Base-by-base conservation (phyloP, 37 sponge, comb jelly and placozoan species). In the Axinella damicornis region DNA sequence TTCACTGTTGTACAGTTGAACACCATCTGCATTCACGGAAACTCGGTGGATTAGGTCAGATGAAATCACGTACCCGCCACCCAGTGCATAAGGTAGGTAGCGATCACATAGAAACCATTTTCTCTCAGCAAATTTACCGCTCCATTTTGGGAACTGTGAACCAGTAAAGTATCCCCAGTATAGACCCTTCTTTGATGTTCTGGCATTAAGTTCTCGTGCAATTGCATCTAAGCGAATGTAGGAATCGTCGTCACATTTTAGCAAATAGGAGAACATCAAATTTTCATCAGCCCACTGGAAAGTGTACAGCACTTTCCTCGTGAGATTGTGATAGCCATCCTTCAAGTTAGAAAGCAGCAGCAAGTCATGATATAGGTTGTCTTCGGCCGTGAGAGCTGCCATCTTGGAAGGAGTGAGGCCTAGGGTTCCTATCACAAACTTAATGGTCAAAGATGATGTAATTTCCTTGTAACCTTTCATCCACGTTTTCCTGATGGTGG, bases 101-200 rank as follows among this genome's bases (percentile, higher is more conserved):
- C 71, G 57, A 65, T 96, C 94, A 61, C 97, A 91, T 12, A 96
- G 64, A 75, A 91, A 88, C 94, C 95, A 96, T 0, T 83, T 73
- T 0, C 65, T 71, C 62, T 96, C 97, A 14, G 16, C 66, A 89
- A 89, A 96, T 69, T 96, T 93, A 17, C 97, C 97, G 31, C 31
- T 57, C 11, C 55, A 69, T 32, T 96, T 93, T 1, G 78, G 77
- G 13, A 68, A 35, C 21, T 89, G 78, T 38, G 86, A 85, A 5
- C 97, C 97, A 74, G 85, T 65, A 56, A 96, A 96, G 74, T 90
- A 96, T 2, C 97, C 97, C 97, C 97, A 96, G 39, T 94, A 96
- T 0, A 84, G 61, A 63, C 87, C 88, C 32, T 32, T 5, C 41
- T 57, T 69, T 5, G 34, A 31, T 13, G 20, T 30, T 58, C 87